Conservation (phyloP, 2,113 vertebrate genomes). For the Aramus guarauna region DNA sequence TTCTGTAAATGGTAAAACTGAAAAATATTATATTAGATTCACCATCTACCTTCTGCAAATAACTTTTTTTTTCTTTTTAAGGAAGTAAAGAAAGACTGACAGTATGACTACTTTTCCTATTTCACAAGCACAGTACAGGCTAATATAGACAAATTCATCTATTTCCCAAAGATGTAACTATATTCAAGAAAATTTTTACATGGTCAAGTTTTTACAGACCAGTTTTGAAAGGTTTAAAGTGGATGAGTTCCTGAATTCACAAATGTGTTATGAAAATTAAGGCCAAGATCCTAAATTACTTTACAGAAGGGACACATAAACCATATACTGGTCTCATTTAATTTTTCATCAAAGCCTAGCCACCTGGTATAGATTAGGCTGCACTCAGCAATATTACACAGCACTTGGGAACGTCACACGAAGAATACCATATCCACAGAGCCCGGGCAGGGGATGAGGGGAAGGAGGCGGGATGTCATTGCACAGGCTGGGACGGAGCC, state of each 20-base stretch:
- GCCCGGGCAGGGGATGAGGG: neutral
- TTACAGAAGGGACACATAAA: conserved; percentile 23
- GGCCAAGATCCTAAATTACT: neutral
- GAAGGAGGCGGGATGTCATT: neutral
- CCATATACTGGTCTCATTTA: neutral
- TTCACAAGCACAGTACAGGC: neutral
- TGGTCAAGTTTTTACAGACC: neutral
- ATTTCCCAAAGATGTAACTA: neutral
- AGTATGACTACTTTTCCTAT: neutral
- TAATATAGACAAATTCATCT: neutral
- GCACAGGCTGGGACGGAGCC: neutral
- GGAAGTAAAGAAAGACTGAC: neutral
- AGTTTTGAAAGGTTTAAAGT: neutral
- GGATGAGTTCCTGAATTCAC: neutral
- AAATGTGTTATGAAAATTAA: neutral
- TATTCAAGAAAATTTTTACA: neutral
- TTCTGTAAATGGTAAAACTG: neutral
- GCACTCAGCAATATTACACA: neutral
- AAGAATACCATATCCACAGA: neutral
- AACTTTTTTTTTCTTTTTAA: neutral
- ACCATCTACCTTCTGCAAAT: neutral
- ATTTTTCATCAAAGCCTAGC: conserved; percentile 3
- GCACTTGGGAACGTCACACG: neutral
- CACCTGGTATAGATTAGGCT: conserved; percentile 49
- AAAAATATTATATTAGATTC: neutral